These are phyloP conservation scores for Chalcosyrphus nemorum DNA, from an alignment of 2,888 invertebrate genomes.

Conservation along the genomic window DNA sequence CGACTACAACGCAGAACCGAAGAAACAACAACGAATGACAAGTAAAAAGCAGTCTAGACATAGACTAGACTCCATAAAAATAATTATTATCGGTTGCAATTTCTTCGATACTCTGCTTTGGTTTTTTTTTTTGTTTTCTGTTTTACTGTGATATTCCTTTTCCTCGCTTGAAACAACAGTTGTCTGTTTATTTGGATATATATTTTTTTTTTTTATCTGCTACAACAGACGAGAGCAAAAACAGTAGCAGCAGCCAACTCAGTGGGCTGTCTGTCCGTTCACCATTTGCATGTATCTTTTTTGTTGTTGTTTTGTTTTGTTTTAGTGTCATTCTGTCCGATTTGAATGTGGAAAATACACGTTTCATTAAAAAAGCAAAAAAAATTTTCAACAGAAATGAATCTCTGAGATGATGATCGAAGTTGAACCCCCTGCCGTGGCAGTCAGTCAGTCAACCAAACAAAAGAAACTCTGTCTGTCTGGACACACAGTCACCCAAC, in stretches of 20 bases:
- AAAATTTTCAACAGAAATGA: constrained; percentile 1
- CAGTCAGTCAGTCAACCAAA: constrained; percentile 42
- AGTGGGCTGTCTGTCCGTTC: constrained; percentile 68
- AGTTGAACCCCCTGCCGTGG: constrained; percentile 64
- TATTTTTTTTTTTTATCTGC: constrained; percentile 32
- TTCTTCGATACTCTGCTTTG: constrained; percentile 77
- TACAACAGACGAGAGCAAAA: constrained; percentile 1
- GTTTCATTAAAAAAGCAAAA: constrained; percentile 43
- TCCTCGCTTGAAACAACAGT: constrained; percentile 58
- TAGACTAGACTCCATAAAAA: constrained; percentile 82
- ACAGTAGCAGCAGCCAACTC: constrained; percentile 59
- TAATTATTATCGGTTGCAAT: constrained; percentile 82
- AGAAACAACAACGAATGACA: constrained; percentile 73
- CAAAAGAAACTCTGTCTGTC: too few species aligned
- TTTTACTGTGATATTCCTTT: constrained; percentile 6
- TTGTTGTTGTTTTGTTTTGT: constrained; percentile 7
- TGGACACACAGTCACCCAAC: constrained; percentile 22
- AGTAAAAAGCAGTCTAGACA: constrained; percentile 81
- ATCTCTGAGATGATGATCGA: constrained; percentile 53
- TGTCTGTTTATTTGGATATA: constrained; percentile 67
- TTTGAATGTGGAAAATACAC: constrained; percentile 49
- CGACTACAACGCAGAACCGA: constrained; percentile 24
- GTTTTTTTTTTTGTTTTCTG: constrained; percentile 18
- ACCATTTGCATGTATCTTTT: constrained; percentile 52
- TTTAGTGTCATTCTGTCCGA: constrained; percentile 55